Conservation (phyloP, 2,888 invertebrate species). For the Callosobruchus maculatus region DNA sequence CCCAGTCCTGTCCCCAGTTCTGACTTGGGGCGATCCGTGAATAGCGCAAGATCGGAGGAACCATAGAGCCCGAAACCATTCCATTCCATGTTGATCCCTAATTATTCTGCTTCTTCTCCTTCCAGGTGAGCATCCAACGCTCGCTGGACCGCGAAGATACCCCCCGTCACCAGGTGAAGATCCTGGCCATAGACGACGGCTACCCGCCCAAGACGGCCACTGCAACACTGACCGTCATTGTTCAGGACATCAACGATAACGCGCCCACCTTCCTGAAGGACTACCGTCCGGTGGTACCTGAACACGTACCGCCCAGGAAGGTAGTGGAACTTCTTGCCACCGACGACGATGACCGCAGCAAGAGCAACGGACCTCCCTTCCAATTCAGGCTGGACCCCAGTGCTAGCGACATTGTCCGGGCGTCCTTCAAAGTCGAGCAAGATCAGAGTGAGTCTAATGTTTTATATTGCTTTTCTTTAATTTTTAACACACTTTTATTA, state of each 20-base stretch:
- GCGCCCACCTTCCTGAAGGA: conserved; percentile 91
- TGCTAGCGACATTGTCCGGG: conserved; percentile 88
- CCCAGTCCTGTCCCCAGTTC: no score
- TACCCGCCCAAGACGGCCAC: conserved; percentile 91
- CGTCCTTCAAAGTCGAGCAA: conserved; percentile 94
- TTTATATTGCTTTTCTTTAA: no score
- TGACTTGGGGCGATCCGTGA: no score
- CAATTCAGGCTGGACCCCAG: conserved; percentile 90
- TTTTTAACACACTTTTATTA: no score
- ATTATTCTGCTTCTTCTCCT: no score
- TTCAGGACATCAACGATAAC: conserved; percentile 94
- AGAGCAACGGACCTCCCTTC: conserved; percentile 96
- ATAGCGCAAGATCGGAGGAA: no score
- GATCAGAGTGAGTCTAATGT: conserved; percentile 74
- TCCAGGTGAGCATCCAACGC: conserved; percentile 71
- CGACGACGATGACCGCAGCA: conserved; percentile 90
- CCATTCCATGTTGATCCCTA: no score
- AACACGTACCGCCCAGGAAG: conserved; percentile 87
- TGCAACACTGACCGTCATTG: conserved; percentile 89
- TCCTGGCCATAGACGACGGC: conserved; percentile 92
- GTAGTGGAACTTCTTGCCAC: conserved; percentile 91
- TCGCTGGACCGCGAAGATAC: conserved; percentile 92
- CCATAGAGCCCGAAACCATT: no score
- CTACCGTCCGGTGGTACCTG: conserved; percentile 80
- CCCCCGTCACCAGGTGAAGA: conserved; percentile 93